Evolutionary conservation across 2,113 vertebrate species (phyloP).

Genomic region (Rhipidura dahli): DNA sequence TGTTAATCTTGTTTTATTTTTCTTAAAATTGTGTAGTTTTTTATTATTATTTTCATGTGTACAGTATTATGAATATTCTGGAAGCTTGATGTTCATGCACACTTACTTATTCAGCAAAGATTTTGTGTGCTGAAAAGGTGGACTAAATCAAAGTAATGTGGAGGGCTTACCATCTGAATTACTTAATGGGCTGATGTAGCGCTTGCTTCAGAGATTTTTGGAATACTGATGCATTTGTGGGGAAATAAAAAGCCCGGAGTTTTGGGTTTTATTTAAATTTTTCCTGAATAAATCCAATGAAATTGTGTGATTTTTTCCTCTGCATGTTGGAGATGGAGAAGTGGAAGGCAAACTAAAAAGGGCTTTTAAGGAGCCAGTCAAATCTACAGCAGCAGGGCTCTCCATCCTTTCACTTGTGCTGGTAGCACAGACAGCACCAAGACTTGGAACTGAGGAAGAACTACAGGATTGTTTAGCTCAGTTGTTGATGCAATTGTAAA

Average conservation of each 20-base stretch:
- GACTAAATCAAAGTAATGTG: background rate
- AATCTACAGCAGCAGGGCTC: background rate
- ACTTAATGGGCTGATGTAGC: background rate
- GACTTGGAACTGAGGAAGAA: background rate
- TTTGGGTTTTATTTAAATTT: background rate
- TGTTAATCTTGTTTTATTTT: background rate
- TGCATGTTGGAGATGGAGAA: background rate
- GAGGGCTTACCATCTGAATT: background rate
- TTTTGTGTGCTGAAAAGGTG: background rate
- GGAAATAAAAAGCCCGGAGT: background rate
- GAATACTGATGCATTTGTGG: background rate
- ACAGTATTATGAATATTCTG: background rate
- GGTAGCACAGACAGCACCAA: rapidly evolving
- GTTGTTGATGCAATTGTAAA: background rate
- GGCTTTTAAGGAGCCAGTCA: background rate
- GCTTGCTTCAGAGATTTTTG: background rate
- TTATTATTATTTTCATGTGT: background rate
- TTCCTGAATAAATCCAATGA: background rate
- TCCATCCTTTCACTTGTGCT: background rate
- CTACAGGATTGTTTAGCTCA: background rate
- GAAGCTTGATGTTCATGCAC: background rate
- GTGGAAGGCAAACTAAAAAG: background rate
- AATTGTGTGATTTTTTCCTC: background rate
- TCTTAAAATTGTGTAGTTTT: rapidly evolving
- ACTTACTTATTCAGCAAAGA: background rate